A percentile compares a stretch with the other conserved stretches of the same genome.
Conservation (phyloP, 2,797 vertebrate genomes). For the Paramormyrops hopkinsi region DNA sequence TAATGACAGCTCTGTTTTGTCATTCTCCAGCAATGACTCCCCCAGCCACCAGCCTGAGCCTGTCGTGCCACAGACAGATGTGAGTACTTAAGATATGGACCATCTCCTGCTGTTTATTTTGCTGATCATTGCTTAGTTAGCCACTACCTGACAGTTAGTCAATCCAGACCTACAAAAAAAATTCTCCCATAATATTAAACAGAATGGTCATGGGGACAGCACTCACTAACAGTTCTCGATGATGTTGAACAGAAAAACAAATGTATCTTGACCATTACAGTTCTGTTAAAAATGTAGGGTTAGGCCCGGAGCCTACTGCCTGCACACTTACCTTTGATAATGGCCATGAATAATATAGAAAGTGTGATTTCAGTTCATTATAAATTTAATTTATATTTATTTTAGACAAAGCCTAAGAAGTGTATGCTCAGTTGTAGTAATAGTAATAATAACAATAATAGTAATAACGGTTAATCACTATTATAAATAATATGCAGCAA, state of each 20-base stretch:
- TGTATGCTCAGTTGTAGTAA: no score
- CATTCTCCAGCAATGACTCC: constrained; percentile 75
- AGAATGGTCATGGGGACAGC: background rate
- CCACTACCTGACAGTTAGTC: background rate
- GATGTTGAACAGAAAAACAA: background rate
- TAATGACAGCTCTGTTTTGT: background rate
- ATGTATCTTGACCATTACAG: background rate
- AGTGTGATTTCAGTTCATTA: background rate
- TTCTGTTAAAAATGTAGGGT: background rate
- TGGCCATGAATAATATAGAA: background rate
- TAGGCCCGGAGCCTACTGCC: background rate
- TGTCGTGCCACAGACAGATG: constrained; percentile 74
- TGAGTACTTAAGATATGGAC: constrained; percentile 59
- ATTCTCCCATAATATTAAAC: background rate
- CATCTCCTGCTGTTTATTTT: background rate
- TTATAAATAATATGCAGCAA: no score
- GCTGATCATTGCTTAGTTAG: background rate
- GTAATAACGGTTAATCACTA: no score
- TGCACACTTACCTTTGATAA: background rate
- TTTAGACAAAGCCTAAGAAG: background rate
- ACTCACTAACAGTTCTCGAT: background rate
- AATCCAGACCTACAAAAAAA: background rate
- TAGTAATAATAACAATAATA: no score
- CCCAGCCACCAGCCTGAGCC: constrained; percentile 89
- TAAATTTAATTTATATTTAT: background rate